Evolutionary conservation across 2,888 invertebrate genomes (phyloP), one percentile per base, ranked within the genome.

Genomic region (Heteromurus nitidus): DNA sequence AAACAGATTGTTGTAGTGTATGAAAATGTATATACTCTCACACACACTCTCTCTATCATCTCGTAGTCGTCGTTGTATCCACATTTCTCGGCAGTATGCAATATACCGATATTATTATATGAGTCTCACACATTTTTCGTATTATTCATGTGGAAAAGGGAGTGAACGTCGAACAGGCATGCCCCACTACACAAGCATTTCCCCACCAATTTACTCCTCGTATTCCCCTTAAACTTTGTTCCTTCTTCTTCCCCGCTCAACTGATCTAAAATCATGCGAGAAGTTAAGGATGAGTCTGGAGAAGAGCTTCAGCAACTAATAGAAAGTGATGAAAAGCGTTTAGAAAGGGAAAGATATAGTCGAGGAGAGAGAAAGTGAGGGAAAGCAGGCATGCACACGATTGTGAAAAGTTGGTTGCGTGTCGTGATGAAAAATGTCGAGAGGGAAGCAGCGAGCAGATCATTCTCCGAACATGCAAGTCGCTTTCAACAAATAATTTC

Each of bases 221-320:
- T 24, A 26, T 53, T 5, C 7, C 3, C 5, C 9, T 26, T 55
- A 55, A 55, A 55, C 55, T 55, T 55, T 55, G 7, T 31, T 18
- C 62, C 36, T 62, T 22, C 20, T 58, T 42, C 20, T 36, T 26
- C 36, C 28, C 42, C 26, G 24, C 55, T 55, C 55, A 70, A 55
- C 58, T 58, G 58, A 42, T 42, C 36, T 58, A 31, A 70, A 70
- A 58, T 58, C 69, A 58, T 58, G 55, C 69, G 42, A 58, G 26
- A 70, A 36, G 58, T 70, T 70, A 18, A 55, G 16, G 36, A 58
- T 70, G 58, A 70, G 68, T 50, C 13, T 2, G 50, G 26, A 24
- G 26, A 55, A 22, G 24, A 55, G 47, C 13, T 36, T 5, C 5
- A 36, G 5, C 5, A 9, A 9, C 5, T 36, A 13, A 36, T 9